Percentiles rank a stretch among this genome's conserved stretches.
phyloP scores from a whole-genome alignment of 2,797 vertebrate genomes.

The Enteromius argenteus region DNA sequence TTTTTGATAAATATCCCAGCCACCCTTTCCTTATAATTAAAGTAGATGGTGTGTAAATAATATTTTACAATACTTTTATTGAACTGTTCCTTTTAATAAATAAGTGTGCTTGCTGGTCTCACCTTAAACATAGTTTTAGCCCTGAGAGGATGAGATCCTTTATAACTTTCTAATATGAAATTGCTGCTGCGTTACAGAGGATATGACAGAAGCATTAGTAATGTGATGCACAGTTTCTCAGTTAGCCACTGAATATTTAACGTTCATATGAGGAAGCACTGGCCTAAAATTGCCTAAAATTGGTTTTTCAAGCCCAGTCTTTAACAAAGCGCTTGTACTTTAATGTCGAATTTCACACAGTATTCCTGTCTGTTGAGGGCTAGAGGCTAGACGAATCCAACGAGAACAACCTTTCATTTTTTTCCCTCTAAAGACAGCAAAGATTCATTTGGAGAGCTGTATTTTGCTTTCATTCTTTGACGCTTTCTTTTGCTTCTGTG shows the following conservation, averaged over 20 bases:
- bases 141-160: constrained; percentile 7
- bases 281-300: constrained; percentile 34
- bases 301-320: constrained; percentile 6
- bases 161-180: not conserved
- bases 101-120: not conserved
- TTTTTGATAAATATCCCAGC: not conserved
- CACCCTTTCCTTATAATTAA: not conserved
- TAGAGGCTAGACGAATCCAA: constrained; percentile 24
- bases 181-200: not conserved
- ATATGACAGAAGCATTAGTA: constrained; percentile 8
- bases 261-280: constrained; percentile 7
- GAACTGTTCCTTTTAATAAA: not conserved
- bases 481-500: constrained; percentile 29
- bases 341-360: constrained; percentile 34
- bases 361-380: not conserved
- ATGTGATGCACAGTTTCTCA: constrained; percentile 12
- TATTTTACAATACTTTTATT: not conserved
- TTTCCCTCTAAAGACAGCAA: not conserved
- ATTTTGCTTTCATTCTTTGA: constrained; percentile 33
- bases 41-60: not conserved
- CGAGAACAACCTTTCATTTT: constrained; percentile 13
- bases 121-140: constrained; percentile 6
- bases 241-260: constrained; percentile 27
- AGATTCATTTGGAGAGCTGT: constrained; percentile 11
- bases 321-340: constrained; percentile 32